phyloP scores from a whole-genome alignment of 2,888 invertebrate genomes.

The Cylloceria caligata region DNA sequence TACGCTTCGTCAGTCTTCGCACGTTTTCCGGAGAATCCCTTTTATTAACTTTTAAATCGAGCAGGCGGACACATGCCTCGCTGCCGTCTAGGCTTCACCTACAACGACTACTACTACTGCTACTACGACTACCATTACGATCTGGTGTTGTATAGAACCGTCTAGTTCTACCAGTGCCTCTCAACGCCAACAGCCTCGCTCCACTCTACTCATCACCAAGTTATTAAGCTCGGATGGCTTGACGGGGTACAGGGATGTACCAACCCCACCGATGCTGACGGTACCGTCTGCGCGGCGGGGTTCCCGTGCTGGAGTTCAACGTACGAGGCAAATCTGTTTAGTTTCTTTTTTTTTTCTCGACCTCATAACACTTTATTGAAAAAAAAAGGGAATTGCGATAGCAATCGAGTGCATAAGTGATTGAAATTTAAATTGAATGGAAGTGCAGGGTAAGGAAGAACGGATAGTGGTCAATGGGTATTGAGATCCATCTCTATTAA shows the following conservation, averaged over 20 bases:
- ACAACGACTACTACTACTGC: constrained; percentile 30
- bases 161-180: constrained; percentile 2
- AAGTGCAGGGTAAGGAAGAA: background rate
- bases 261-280: constrained; percentile 33
- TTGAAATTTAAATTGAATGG: background rate
- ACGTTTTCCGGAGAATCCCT: constrained; percentile 59
- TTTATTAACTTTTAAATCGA: constrained; percentile 70
- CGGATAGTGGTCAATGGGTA: background rate
- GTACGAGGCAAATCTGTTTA: constrained; percentile 6
- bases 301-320: constrained; percentile 40
- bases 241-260: constrained; percentile 9
- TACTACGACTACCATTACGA: constrained; percentile 25
- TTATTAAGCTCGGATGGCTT: constrained; percentile 60
- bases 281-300: background rate
- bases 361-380: constrained; percentile 12
- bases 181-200: background rate
- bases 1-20: constrained; percentile 48
- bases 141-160: constrained; percentile 6
- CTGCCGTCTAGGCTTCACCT: constrained; percentile 33
- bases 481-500: background rate
- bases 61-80: constrained; percentile 33
- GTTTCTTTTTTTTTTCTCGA: constrained; percentile 9
- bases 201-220: constrained; percentile 63
- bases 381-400: background rate
- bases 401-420: background rate